Evolutionary conservation across 2,797 vertebrate species (phyloP).

Genomic region (Loris lydekkerianus): DNA sequence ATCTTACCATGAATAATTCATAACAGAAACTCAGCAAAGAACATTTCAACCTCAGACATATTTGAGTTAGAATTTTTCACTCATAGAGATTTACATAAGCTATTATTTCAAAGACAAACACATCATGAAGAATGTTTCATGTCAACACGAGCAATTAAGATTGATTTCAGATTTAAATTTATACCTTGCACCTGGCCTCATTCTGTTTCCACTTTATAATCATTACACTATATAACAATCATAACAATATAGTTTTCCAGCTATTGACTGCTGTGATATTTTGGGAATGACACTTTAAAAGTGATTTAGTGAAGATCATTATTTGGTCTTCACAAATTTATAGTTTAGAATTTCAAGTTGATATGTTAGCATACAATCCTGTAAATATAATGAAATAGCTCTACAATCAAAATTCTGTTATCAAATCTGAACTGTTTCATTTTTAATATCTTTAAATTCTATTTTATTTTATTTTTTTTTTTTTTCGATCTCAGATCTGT

Average conservation of each 20-base stretch:
- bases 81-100: slow-evolving; percentile 6
- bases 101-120: slow-evolving; percentile 60
- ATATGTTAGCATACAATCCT: slow-evolving; percentile 21
- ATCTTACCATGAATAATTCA: slow-evolving; percentile 68
- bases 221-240: neutral
- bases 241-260: neutral
- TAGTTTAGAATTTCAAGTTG: slow-evolving; percentile 15
- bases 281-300: neutral
- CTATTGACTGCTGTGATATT: slow-evolving; percentile 31
- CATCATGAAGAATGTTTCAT: slow-evolving; percentile 41
- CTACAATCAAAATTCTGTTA: slow-evolving; percentile 44
- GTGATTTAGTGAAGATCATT: slow-evolving; percentile 10
- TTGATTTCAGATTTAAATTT: slow-evolving; percentile 70
- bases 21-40: slow-evolving; percentile 46
- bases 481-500: too few species aligned
- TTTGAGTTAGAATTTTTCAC: slow-evolving; percentile 46
- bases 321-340: slow-evolving; percentile 19
- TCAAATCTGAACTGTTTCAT: neutral
- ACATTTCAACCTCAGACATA: slow-evolving; percentile 35
- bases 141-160: neutral
- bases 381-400: neutral
- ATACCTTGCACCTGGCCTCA: slow-evolving; percentile 46
- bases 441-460: neutral
- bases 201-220: slow-evolving; percentile 37
- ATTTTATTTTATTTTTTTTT: neutral